Percentiles rank a stretch among this genome's conserved stretches.
Evolutionary conservation across 1,140 invertebrate species (phyloP).

Genomic region (Papilio polyxenes): DNA sequence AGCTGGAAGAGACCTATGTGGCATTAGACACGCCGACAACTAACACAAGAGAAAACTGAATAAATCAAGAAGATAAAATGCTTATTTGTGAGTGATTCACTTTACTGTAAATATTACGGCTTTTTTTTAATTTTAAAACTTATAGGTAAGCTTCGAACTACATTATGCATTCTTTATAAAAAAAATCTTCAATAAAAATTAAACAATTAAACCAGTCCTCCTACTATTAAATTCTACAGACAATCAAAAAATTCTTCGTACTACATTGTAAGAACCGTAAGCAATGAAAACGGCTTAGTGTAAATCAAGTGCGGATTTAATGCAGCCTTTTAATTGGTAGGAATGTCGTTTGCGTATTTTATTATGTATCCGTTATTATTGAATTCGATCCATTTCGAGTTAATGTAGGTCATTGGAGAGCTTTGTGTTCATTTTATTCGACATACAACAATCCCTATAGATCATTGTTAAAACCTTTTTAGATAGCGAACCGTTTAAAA

Average conservation of each 20-base stretch:
- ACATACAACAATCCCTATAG: background rate
- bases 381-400: slow-evolving; percentile 55
- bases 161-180: background rate
- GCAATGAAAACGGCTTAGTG: slow-evolving; percentile 50
- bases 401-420: slow-evolving; percentile 46
- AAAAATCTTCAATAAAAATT: background rate
- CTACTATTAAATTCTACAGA: background rate
- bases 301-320: slow-evolving; percentile 58
- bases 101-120: too few relatives aligned
- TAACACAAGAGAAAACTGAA: too few relatives aligned
- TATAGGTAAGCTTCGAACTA: too few relatives aligned
- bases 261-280: slow-evolving; percentile 20
- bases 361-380: slow-evolving; percentile 48
- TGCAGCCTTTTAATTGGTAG: slow-evolving; percentile 59
- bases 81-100: too few relatives aligned
- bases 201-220: background rate
- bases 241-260: background rate
- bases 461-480: too few relatives aligned
- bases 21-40: too few relatives aligned
- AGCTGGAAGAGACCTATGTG: too few relatives aligned
- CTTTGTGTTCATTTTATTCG: background rate
- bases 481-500: too few relatives aligned
- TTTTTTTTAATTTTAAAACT: too few relatives aligned
- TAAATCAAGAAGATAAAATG: too few relatives aligned
- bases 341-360: slow-evolving; percentile 55